Base-by-base conservation (phyloP, 2,113 vertebrate species). In the Malurus melanocephalus region DNA sequence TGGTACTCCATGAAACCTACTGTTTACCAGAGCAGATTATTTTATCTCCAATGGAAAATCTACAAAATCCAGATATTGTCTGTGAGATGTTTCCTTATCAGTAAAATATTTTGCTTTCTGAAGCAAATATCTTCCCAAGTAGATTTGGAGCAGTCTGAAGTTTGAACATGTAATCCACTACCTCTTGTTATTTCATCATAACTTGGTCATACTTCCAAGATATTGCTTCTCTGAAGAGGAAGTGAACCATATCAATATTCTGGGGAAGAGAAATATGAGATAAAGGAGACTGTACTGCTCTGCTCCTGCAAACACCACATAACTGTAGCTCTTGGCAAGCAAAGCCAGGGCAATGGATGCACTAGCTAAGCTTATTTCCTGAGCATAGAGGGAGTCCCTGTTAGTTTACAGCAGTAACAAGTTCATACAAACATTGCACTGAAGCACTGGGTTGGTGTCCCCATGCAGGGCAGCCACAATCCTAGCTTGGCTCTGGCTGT, bases 381-480 rank as follows among this genome's bases (percentile, higher is more conserved):
- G 49, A 81, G 42, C 3, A 0, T 23, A 43, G 51, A 60, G 61
- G 40, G 57, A 20, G 30, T 71, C 80, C 13, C 21, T n/a, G 13
- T 33, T 28, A 66, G 59, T 64, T 80, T 51, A 52, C 35, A 77
- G 64, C 78, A 82, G 48, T 60, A 90, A 7, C 8, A n/a, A 35
- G 32, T 80, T 83, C 60, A 46, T 55, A 48, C 46, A 74, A 73
- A 30, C 10, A 64, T 12, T 10, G 33, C 10, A 40, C 35, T 66
- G 23, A 55, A 55, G 48, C 28, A 33, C 68, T 48, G 60, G 62
- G 38, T 12, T 0, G 1, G 43, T n/a, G 27, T 85, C 23, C 38
- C 12, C 52, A 48, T 0, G 1, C 14, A 19, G 46, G 30, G 18
- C 26, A 64, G 67, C 42, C 2, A 1, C 3, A 0, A 16, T 11